These are phyloP conservation scores for Microctonus hyperodae DNA, from an alignment of 2,888 invertebrate genomes.

Conservation along the genomic window DNA sequence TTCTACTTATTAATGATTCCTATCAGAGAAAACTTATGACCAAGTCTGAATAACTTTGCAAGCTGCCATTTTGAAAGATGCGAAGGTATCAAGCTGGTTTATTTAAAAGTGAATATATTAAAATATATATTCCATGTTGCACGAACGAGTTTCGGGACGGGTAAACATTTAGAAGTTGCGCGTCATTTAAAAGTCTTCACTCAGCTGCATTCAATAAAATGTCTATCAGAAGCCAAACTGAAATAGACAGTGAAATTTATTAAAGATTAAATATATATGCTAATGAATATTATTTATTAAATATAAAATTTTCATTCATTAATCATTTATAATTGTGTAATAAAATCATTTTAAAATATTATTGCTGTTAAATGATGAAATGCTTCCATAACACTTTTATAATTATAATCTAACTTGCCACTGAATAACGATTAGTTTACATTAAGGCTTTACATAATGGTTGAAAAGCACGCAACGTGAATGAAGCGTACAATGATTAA, in stretches of 20 bases:
- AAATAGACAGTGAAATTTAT: not conserved
- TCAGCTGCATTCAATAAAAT: not conserved
- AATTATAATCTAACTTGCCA: constrained; percentile 46
- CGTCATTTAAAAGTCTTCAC: constrained; percentile 5
- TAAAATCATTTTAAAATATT: not conserved
- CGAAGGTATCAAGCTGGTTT: constrained; percentile 31
- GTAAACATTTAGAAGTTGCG: constrained; percentile 45
- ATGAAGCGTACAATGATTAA: constrained; percentile 40
- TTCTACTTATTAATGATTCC: constrained; percentile 40
- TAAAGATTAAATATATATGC: not conserved
- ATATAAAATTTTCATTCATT: not conserved
- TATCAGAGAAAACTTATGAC: constrained; percentile 41
- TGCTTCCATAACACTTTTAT: constrained; percentile 44
- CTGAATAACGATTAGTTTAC: constrained; percentile 46
- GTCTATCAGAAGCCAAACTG: not conserved
- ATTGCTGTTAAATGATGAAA: constrained; percentile 38
- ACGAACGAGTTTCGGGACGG: constrained; percentile 40
- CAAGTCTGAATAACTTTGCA: constrained; percentile 40
- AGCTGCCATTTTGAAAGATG: constrained; percentile 36
- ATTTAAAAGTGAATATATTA: constrained; percentile 41
- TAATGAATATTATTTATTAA: not conserved
- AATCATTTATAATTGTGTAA: not conserved
- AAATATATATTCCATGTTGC: constrained; percentile 46
- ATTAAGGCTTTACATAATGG: constrained; percentile 46
- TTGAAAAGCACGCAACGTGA: constrained; percentile 46